Evolutionary conservation across 2,797 vertebrate genomes (phyloP), one percentile per base, ranked within the genome.

Genomic region (Propithecus perrieri): DNA sequence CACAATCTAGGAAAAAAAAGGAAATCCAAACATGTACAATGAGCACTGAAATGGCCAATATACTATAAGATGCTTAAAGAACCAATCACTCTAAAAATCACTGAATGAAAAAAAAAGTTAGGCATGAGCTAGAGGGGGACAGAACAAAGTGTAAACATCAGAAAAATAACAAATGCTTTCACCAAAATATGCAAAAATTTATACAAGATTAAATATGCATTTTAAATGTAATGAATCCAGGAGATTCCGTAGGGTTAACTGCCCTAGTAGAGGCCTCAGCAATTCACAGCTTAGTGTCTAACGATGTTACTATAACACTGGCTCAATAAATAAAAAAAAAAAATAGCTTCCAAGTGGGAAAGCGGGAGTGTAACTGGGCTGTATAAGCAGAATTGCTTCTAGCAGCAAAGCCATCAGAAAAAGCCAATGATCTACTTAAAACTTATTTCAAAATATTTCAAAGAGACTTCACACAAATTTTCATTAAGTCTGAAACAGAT

Each of bases 261-360:
- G 76, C 76, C 76, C 65, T 59, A 79, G 30, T 7, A 79, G 28
- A 95, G 78, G 43, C 5, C 86, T 85, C 94, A 76, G 84, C 46
- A 92, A 97, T 46, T 90, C 74, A 91, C 55, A 97, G 69, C 74
- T 95, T 9, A 89, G 67, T 84, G 80, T 89, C 85, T 97, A 91
- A 79, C 5, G 63, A 94, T 89, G 89, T 92, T 92, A 96, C 84
- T 95, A 22, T 79, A 97, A 85, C 85, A 93, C 65, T 67, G 48
- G 72, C 53, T 94, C 80, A 79, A 80, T 88, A 71, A 92, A 91
- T n/a, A 84, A 75, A 76, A 87, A 85, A 57, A 57, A 65, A 65
- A 69, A 84, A 80, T 5, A 80, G 28, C 46, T 96, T 95, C 89
- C 71, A 87, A 96, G 38, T 78, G 15, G 15, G 41, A 94, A n/a